Evolutionary conservation across 2,888 invertebrate genomes (phyloP).

Genomic region (Dyspetes luteomarginatus): DNA sequence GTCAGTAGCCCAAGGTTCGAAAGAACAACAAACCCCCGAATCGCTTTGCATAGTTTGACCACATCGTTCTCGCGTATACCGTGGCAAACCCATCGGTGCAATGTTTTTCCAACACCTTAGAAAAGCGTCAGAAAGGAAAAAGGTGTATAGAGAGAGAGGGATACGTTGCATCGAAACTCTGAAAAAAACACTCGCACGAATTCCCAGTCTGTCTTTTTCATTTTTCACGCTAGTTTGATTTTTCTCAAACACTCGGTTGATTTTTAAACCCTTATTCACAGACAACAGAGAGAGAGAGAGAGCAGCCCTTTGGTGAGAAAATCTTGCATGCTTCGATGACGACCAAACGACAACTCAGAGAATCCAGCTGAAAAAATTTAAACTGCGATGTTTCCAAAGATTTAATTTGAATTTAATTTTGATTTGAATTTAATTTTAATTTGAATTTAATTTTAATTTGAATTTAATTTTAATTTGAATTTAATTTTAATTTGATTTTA

Average conservation of each 20-base stretch:
- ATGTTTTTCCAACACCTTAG: conserved; percentile 74
- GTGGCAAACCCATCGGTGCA: conserved; percentile 68
- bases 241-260: conserved; percentile 37
- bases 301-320: conserved; percentile 50
- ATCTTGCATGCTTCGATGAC: conserved; percentile 11
- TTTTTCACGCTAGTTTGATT: conserved; percentile 8
- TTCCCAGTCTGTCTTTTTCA: conserved; percentile 1
- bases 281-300: neutral
- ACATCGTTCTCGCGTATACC: conserved; percentile 40
- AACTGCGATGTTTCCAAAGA: neutral
- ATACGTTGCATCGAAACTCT: neutral
- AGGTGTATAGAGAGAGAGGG: neutral
- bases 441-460: no score
- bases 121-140: conserved; percentile 18
- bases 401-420: no score
- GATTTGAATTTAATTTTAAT: no score
- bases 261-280: no score
- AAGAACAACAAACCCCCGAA: conserved; percentile 60
- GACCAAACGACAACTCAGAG: neutral
- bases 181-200: conserved; percentile 31
- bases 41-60: conserved; percentile 48
- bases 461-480: no score
- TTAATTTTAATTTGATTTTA: no score
- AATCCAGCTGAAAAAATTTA: neutral
- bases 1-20: conserved; percentile 55